A percentile compares a stretch with the other conserved stretches of the same genome.
These are phyloP conservation scores for Psylliodes chrysocephalus DNA, from an alignment of 2,888 invertebrate genomes.

Conservation along the genomic window DNA sequence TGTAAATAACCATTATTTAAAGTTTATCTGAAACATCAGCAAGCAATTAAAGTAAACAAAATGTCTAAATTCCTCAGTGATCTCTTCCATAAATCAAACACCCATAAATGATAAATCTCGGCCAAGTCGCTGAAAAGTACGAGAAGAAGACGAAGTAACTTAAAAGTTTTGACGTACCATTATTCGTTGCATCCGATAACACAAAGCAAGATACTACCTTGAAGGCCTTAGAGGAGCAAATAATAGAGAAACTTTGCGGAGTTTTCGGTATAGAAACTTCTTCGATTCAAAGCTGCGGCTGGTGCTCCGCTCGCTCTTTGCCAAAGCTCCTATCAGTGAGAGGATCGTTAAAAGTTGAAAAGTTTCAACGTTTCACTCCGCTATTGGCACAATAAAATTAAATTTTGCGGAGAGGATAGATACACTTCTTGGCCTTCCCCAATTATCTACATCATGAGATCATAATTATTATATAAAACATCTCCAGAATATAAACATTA, in stretches of 20 bases:
- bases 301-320: slow-evolving; percentile 27
- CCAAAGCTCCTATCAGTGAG: slow-evolving; percentile 42
- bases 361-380: slow-evolving; percentile 38
- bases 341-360: slow-evolving; percentile 44
- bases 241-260: slow-evolving; percentile 47
- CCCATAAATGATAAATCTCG: slow-evolving; percentile 45
- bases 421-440: not conserved
- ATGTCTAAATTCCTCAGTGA: not conserved
- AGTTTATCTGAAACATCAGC: no score
- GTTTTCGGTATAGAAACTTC: slow-evolving; percentile 44
- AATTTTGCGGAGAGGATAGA: slow-evolving; percentile 31
- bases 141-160: slow-evolving; percentile 40
- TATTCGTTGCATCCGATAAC: slow-evolving; percentile 48
- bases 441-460: not conserved
- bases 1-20: no score
- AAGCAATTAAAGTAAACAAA: slow-evolving; percentile 12
- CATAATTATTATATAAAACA: not conserved
- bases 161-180: slow-evolving; percentile 48
- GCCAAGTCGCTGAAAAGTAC: slow-evolving; percentile 44
- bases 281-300: slow-evolving; percentile 42
- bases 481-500: no score
- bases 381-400: slow-evolving; percentile 41
- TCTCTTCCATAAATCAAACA: slow-evolving; percentile 40
- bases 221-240: slow-evolving; percentile 45
- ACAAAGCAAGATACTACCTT: slow-evolving; percentile 48